A percentile compares a stretch with the other conserved stretches of the same genome.
These are phyloP conservation scores for Agonopterix subpropinquella DNA, from an alignment of 2,888 invertebrate species.

Conservation along the genomic window DNA sequence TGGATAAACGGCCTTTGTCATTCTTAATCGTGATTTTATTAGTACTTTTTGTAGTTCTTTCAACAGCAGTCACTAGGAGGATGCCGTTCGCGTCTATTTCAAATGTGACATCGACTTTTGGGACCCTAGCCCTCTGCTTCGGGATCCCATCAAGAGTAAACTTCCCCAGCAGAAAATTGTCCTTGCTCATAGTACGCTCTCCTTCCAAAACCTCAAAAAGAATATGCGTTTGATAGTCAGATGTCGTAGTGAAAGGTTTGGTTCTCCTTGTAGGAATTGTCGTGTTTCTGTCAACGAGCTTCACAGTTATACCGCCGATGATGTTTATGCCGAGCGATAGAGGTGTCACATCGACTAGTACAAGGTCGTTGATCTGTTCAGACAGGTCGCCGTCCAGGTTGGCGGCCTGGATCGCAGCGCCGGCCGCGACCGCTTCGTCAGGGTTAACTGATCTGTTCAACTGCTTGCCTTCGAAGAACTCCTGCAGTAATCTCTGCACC, in stretches of 20 bases:
- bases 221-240: conserved; percentile 84
- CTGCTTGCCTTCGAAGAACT: conserved; percentile 80
- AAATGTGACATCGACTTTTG: conserved; percentile 78
- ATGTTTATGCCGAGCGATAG: conserved; percentile 82
- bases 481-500: conserved; percentile 80
- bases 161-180: conserved; percentile 77
- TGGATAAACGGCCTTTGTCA: conserved; percentile 83
- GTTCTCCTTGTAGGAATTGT: conserved; percentile 79
- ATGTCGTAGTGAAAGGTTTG: conserved; percentile 82
- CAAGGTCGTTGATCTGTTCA: conserved; percentile 78
- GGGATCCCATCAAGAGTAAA: conserved; percentile 77
- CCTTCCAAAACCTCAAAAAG: conserved; percentile 81
- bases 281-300: conserved; percentile 79
- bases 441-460: conserved; percentile 82
- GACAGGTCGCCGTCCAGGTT: conserved; percentile 80
- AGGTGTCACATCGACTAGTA: conserved; percentile 69
- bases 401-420: conserved; percentile 81
- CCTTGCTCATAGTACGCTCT: conserved; percentile 82
- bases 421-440: conserved; percentile 84
- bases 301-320: conserved; percentile 82
- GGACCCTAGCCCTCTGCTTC: conserved; percentile 72
- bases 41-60: conserved; percentile 73
- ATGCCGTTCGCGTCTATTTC: conserved; percentile 83
- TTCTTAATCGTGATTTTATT: conserved; percentile 84
- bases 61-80: conserved; percentile 84